phyloP scores from a whole-genome alignment of 2,113 vertebrate genomes.

The Cettia cetti region DNA sequence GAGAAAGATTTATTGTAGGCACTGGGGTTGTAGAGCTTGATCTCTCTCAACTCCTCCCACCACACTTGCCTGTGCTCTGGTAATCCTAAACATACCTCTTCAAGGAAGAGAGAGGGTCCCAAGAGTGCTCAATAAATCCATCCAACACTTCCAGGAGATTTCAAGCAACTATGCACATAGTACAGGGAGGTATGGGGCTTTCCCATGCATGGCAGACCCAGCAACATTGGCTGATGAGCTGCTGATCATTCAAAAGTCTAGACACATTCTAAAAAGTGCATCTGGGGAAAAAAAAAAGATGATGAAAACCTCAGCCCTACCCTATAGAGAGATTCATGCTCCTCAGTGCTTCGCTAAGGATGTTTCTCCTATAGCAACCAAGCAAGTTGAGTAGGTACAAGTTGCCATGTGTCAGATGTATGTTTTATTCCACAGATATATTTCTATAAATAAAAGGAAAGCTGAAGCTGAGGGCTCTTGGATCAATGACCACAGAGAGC shows the following conservation, averaged over 20 bases:
- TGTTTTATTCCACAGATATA: background rate
- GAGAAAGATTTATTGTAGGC: background rate
- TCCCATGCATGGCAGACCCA: fast-evolving
- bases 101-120: background rate
- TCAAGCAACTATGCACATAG: fast-evolving
- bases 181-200: background rate
- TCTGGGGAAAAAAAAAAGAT: background rate
- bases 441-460: background rate
- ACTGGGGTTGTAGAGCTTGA: background rate
- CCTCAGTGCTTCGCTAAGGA: background rate
- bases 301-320: background rate
- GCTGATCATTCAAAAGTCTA: background rate
- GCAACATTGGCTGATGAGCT: background rate
- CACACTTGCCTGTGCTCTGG: background rate
- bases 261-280: background rate
- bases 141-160: background rate
- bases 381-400: background rate
- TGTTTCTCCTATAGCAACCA: background rate
- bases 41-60: background rate
- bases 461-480: background rate
- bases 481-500: background rate
- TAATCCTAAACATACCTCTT: background rate
- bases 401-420: background rate
- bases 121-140: fast-evolving
- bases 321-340: background rate